Evolutionary conservation across 1,140 invertebrate species (phyloP).

Genomic region (Drosophila subpulchrella): DNA sequence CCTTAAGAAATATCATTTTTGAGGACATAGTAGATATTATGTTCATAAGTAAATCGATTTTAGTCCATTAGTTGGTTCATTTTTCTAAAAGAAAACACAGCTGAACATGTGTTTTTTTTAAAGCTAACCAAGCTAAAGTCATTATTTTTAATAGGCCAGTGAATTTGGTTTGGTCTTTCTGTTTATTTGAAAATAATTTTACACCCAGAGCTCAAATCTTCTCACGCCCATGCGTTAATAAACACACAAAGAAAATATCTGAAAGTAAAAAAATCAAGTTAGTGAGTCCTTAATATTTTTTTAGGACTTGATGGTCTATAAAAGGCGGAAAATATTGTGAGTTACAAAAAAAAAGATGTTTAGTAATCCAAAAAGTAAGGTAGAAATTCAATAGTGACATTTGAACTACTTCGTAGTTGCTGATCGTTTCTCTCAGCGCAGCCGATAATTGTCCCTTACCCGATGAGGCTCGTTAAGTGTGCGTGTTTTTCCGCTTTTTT

Average conservation of each 20-base stretch:
- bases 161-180: not conserved
- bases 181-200: conserved; percentile 1
- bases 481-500: conserved; percentile 12
- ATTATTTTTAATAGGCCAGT: not conserved
- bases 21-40: no score
- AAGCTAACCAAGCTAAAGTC: not conserved
- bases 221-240: not conserved
- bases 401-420: no score
- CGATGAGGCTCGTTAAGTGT: not conserved
- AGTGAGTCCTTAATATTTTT: no score
- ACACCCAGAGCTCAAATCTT: not conserved
- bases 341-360: no score
- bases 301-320: no score
- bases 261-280: no score
- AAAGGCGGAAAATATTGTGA: no score
- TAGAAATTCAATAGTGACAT: no score
- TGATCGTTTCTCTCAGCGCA: not conserved
- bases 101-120: conserved; percentile 1
- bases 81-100: not conserved
- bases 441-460: conserved; percentile 28
- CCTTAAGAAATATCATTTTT: no score
- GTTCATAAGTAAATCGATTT: no score
- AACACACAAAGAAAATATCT: not conserved
- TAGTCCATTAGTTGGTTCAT: not conserved
- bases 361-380: no score